A percentile compares a stretch with the other conserved stretches of the same genome.
phyloP scores from a whole-genome alignment of 2,113 vertebrate species.

The Lampris incognitus region DNA sequence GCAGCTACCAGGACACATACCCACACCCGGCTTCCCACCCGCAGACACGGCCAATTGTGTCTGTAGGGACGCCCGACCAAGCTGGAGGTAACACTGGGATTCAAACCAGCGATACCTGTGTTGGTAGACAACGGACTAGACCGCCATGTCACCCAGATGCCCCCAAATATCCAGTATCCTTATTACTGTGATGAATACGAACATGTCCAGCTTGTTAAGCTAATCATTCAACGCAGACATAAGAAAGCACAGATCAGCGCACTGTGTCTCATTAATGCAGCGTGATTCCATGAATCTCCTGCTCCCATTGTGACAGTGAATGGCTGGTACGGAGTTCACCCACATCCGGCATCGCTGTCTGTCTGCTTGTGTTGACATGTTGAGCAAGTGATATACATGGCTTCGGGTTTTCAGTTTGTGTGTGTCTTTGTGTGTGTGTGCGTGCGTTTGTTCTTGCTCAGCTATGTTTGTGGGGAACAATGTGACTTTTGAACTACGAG shows the following conservation, averaged over 20 bases:
- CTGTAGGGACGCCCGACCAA: too few species aligned
- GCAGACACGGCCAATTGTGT: too few species aligned
- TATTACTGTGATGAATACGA: too few species aligned
- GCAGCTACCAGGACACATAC: too few species aligned
- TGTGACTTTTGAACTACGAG: too few species aligned
- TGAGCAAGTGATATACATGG: slow-evolving; percentile 48
- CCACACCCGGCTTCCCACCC: too few species aligned
- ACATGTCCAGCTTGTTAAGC: not conserved
- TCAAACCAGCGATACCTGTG: too few species aligned
- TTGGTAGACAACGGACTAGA: too few species aligned
- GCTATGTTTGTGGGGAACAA: too few species aligned
- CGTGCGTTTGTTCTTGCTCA: not conserved
- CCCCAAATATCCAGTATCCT: too few species aligned
- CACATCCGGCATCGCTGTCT: slow-evolving; percentile 48
- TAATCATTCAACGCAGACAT: not conserved
- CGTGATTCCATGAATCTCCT: slow-evolving; percentile 5
- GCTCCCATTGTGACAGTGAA: slow-evolving; percentile 41
- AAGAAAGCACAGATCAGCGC: not conserved
- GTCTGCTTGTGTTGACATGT: slow-evolving; percentile 49
- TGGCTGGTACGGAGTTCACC: slow-evolving; percentile 43
- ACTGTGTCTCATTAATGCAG: not conserved
- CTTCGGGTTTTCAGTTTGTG: slow-evolving; percentile 32
- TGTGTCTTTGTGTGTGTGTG: slow-evolving; percentile 1
- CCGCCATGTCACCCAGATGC: too few species aligned
- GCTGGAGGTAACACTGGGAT: too few species aligned